These are phyloP conservation scores for Danio rerio DNA, from an alignment of 2,113 vertebrate species.

Conservation along the genomic window GRCz12tu NC_133185.1:44261501-44262000, in stretches of 20 bases:
- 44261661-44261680: neutral
- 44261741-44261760: neutral
- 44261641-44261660: neutral
- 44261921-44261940: neutral
- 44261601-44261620: neutral
- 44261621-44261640: neutral
- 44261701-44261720: neutral
- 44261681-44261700: slow-evolving; percentile 4
- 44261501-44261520: neutral
- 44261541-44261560: slow-evolving; percentile 5
- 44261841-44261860: neutral
- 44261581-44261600: neutral
- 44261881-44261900: neutral
- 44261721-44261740: slow-evolving; percentile 1
- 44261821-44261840: neutral
- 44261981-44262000: neutral
- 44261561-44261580: slow-evolving; percentile 4
- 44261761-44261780: neutral
- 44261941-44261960: neutral
- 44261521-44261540: neutral
- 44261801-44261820: neutral
- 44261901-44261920: too few species aligned
- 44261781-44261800: neutral
- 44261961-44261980: neutral
- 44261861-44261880: neutral